phyloP scores from a whole-genome alignment of 2,888 invertebrate genomes.

The Ctenicera cuprea region DNA sequence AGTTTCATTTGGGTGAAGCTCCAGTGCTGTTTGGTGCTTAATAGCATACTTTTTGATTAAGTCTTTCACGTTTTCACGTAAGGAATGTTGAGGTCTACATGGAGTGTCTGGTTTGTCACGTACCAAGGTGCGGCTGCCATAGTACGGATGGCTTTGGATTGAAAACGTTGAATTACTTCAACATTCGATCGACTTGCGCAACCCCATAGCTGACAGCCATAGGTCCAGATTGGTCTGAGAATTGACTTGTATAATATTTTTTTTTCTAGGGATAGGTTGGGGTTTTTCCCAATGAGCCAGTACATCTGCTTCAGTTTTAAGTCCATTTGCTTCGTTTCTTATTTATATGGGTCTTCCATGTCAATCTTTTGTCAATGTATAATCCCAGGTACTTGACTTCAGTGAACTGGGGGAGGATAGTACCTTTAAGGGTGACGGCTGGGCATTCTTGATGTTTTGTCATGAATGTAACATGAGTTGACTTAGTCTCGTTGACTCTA shows the following conservation, averaged over 20 bases:
- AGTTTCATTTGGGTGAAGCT: slow-evolving; percentile 14
- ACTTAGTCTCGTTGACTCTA: slow-evolving; percentile 24
- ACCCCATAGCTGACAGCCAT: slow-evolving; percentile 30
- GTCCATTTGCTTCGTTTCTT: slow-evolving; percentile 26
- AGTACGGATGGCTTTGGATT: slow-evolving; percentile 16
- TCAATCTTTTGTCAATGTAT: slow-evolving; percentile 25
- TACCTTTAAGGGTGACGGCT: slow-evolving; percentile 15
- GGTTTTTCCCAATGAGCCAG: slow-evolving; percentile 24
- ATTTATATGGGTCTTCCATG: slow-evolving; percentile 23
- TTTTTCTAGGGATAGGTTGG: slow-evolving; percentile 5
- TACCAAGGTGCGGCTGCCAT: slow-evolving; percentile 14
- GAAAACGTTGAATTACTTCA: too few species aligned
- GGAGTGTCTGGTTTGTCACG: slow-evolving; percentile 18
- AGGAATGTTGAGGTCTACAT: slow-evolving; percentile 8
- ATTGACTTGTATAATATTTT: slow-evolving; percentile 27
- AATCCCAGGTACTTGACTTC: slow-evolving; percentile 30
- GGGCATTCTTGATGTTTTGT: slow-evolving; percentile 25
- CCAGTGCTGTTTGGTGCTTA: slow-evolving; percentile 19
- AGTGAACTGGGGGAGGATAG: slow-evolving; percentile 17
- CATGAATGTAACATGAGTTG: slow-evolving; percentile 23
- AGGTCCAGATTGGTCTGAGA: slow-evolving; percentile 29
- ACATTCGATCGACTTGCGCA: slow-evolving; percentile 28
- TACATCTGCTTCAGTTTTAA: slow-evolving; percentile 23
- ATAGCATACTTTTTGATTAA: slow-evolving; percentile 25
- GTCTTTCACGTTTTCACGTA: slow-evolving; percentile 31